A percentile compares a stretch with the other conserved stretches of the same genome.
Evolutionary conservation across 2,797 vertebrate genomes (phyloP).

Genomic region (Enteromius trimaculatus): DNA sequence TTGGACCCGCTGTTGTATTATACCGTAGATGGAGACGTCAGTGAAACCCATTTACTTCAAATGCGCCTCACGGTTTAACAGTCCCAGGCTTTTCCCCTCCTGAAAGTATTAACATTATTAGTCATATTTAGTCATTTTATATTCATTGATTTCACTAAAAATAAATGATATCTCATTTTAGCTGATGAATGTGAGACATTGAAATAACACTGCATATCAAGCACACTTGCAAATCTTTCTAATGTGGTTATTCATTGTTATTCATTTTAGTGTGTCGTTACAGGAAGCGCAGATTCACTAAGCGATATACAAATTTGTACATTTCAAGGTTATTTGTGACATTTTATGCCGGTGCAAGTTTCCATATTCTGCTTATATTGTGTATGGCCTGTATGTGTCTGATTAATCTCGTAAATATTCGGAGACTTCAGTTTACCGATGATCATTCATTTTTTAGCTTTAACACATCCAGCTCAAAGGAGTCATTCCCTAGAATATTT

Average conservation of each 20-base stretch:
- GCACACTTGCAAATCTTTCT: neutral
- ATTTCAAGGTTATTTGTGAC: neutral
- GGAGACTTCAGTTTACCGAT: neutral
- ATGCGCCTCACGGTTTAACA: neutral
- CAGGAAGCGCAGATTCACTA: constrained; percentile 1
- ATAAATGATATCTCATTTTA: neutral
- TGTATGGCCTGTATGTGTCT: neutral
- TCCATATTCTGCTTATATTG: neutral
- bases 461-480: neutral
- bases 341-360: neutral
- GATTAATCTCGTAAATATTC: neutral
- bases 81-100: neutral
- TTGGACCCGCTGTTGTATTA: constrained; percentile 39
- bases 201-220: neutral
- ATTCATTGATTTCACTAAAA: neutral
- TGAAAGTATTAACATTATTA: neutral
- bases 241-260: too few relatives aligned
- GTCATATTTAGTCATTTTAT: neutral
- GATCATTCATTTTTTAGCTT: neutral
- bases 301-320: neutral
- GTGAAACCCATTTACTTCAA: constrained; percentile 28
- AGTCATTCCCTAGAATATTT: neutral
- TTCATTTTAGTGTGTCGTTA: neutral
- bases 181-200: neutral
- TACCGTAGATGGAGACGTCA: constrained; percentile 34